Conservation (phyloP, 2,113 vertebrate species). For the Syrrhaptes paradoxus region DNA sequence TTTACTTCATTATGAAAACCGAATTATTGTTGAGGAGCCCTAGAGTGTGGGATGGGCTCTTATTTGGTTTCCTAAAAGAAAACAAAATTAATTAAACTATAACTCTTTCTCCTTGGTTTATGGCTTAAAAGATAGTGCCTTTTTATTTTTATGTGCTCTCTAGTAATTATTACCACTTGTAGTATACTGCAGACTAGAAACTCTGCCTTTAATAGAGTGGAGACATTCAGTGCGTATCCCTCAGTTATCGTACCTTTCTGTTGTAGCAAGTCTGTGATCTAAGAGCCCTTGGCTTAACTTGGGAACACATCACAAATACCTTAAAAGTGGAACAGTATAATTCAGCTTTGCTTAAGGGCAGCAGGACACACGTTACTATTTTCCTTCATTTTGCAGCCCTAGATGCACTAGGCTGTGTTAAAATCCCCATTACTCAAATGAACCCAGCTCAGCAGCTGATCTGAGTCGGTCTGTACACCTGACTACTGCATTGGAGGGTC, state of each 20-base stretch:
- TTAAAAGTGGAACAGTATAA: background rate
- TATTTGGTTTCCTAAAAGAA: constrained; percentile 42
- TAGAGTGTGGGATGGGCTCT: background rate
- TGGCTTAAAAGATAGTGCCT: constrained; percentile 23
- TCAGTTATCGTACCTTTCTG: background rate
- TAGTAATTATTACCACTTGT: constrained; percentile 40
- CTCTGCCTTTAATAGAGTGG: background rate
- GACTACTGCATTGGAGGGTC: background rate
- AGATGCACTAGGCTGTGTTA: background rate
- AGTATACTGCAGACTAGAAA: background rate
- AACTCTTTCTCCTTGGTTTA: constrained; percentile 39
- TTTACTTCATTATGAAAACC: constrained; percentile 28
- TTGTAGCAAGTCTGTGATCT: background rate
- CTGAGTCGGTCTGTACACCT: background rate
- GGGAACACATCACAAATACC: background rate
- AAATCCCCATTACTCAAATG: background rate
- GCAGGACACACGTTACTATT: background rate
- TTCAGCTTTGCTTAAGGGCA: background rate
- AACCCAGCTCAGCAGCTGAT: background rate
- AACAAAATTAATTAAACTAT: constrained; percentile 54
- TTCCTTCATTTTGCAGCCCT: background rate
- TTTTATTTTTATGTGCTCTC: constrained; percentile 39
- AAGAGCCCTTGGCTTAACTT: background rate
- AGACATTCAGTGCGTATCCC: background rate
- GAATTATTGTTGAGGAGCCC: constrained; percentile 1